These are phyloP conservation scores for Coracias cyanogaster DNA, from an alignment of 2,797 vertebrate species.

Conservation along the genomic window DNA sequence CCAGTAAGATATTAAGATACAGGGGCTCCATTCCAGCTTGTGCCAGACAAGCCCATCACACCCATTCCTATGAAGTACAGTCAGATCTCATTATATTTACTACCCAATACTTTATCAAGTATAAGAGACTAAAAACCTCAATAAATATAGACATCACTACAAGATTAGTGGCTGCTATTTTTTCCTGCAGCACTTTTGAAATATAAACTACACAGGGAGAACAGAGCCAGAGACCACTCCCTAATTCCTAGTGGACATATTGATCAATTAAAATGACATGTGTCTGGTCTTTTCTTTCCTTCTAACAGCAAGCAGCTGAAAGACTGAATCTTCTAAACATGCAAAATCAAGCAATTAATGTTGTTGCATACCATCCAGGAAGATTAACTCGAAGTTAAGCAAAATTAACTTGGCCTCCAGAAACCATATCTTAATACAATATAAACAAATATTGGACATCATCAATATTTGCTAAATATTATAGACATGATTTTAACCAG, in stretches of 20 bases:
- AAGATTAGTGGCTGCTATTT: neutral
- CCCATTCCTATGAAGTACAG: neutral
- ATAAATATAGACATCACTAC: neutral
- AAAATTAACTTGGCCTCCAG: slow-evolving; percentile 6
- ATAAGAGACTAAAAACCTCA: neutral
- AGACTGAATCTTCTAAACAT: slow-evolving; percentile 42
- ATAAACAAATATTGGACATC: slow-evolving; percentile 4
- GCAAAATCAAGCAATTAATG: slow-evolving; percentile 62
- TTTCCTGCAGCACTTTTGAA: slow-evolving; percentile 54
- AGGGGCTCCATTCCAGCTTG: slow-evolving; percentile 53
- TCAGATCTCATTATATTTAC: neutral
- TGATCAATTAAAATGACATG: slow-evolving; percentile 78
- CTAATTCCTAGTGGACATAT: slow-evolving; percentile 80
- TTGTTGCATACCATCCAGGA: neutral
- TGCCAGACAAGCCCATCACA: slow-evolving; percentile 62
- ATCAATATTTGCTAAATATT: slow-evolving; percentile 24
- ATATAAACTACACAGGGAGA: slow-evolving; percentile 50
- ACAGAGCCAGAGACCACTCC: slow-evolving; percentile 80
- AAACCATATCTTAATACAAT: slow-evolving; percentile 33
- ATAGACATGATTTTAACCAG: neutral
- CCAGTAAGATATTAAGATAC: slow-evolving; percentile 56
- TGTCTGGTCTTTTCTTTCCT: slow-evolving; percentile 74
- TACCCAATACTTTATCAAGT: neutral
- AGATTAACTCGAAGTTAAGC: neutral
- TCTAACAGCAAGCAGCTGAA: slow-evolving; percentile 62